Conservation (phyloP, 2,888 invertebrate genomes). For the Antheraea yamamai region DNA sequence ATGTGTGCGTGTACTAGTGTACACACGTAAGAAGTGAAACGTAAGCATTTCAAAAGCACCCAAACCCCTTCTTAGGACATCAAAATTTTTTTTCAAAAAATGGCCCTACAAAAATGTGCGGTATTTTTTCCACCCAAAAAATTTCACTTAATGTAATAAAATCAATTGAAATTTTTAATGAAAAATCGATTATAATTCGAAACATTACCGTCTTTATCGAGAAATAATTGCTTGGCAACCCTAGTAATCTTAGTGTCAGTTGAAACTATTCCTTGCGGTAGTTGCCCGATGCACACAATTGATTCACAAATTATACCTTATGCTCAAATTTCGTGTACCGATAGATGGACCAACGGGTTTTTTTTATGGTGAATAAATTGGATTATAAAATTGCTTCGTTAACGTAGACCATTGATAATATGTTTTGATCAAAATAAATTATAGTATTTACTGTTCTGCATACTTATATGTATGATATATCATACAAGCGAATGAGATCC, state of each 20-base stretch:
- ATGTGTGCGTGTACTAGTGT: too few relatives aligned
- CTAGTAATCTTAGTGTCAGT: slow-evolving; percentile 13
- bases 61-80: too few relatives aligned
- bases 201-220: background rate
- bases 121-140: too few relatives aligned
- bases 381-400: slow-evolving; percentile 25
- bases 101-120: too few relatives aligned
- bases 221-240: slow-evolving; percentile 4
- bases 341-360: slow-evolving; percentile 42
- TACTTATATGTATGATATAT: background rate
- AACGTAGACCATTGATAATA: slow-evolving; percentile 16
- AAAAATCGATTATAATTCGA: background rate
- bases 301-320: slow-evolving; percentile 48
- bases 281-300: slow-evolving; percentile 46
- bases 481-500: background rate
- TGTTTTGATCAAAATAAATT: slow-evolving; percentile 10
- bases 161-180: background rate
- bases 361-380: slow-evolving; percentile 37
- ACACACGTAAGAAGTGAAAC: too few relatives aligned
- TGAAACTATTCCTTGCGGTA: slow-evolving; percentile 43
- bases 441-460: background rate
- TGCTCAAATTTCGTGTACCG: slow-evolving; percentile 39
- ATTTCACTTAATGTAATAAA: background rate
- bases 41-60: too few relatives aligned
- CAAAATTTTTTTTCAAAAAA: too few relatives aligned